A percentile compares a stretch with the other conserved stretches of the same genome.
Evolutionary conservation across 2,888 invertebrate genomes (phyloP).

Genomic region (Ferdinandea cuprea): DNA sequence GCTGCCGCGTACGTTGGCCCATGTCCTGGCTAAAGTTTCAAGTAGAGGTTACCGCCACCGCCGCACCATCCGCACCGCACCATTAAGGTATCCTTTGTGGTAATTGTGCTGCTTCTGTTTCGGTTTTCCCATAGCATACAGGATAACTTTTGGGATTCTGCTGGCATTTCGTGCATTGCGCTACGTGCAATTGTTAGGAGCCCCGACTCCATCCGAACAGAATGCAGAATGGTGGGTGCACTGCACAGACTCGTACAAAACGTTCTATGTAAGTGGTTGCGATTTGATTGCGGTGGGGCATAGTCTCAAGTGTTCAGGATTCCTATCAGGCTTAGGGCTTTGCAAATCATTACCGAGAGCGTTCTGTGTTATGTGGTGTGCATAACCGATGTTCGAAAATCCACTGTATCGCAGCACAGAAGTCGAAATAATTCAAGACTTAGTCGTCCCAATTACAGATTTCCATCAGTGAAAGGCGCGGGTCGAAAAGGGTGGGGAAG

Average conservation of each 20-base stretch:
- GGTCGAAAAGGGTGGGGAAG: too few relatives aligned
- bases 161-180: conserved; percentile 55
- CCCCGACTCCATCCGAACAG: not conserved
- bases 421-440: not conserved
- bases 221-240: not conserved
- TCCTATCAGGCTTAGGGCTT: conserved; percentile 24
- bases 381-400: conserved; percentile 32
- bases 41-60: not conserved
- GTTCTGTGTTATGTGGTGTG: conserved; percentile 7
- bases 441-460: conserved; percentile 41
- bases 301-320: conserved; percentile 14
- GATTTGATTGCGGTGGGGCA: conserved; percentile 26
- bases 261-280: conserved; percentile 4
- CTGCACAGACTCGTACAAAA: not conserved
- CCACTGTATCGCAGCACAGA: not conserved
- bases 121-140: conserved; percentile 25
- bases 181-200: conserved; percentile 50
- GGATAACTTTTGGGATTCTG: conserved; percentile 43
- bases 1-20: too few relatives aligned
- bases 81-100: conserved; percentile 42
- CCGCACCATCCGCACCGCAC: not conserved
- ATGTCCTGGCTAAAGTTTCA: conserved; percentile 25
- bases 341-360: conserved; percentile 46
- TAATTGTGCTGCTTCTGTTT: conserved; percentile 32
- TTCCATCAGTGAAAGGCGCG: too few relatives aligned